Evolutionary conservation across 2,113 vertebrate genomes (phyloP), one percentile per base, ranked within the genome.

Genomic region (Lonchura striata): DNA sequence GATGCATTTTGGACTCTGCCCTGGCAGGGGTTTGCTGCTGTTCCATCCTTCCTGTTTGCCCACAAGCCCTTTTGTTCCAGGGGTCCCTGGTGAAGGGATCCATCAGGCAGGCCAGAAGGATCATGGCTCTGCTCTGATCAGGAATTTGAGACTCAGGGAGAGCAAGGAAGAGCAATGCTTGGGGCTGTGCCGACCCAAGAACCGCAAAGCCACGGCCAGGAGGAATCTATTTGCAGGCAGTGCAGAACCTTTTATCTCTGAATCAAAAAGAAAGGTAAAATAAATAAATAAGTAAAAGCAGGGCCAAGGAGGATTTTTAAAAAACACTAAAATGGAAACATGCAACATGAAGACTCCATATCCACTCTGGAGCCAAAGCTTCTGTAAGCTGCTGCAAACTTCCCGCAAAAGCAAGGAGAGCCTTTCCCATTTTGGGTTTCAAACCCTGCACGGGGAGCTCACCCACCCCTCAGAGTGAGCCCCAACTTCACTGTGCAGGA

Each of bases 381-480:
- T 49, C 75, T 20, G 35, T 13, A n/a, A 60, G 39, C 23, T 37
- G 20, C 47, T n/a, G 30, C 70, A 59, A 69, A 22, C 9, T 91
- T 92, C 39, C 66, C 0, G 0, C 61, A 61, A 94, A 76, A 69
- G 44, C 42, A 33, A 61, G 31, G 18, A 93, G 22, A 70, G 21
- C 44, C 68, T 23, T 89, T 16, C 17, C n/a, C 39, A 59, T 59
- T 78, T 72, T 0, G 2, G 42, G 82, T 54, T 88, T 41, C 57
- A 39, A 61, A 31, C 47, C 61, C 72, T 78, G 72, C 64, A 10
- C 0, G 2, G 78, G 22, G 82, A 80, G 54, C 42, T 66, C 7
- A 4, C 41, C 60, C 0, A 0, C 37, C 41, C 52, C 69, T 83
- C 5, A 0, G 42, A 68, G 69, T 20, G 13, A 72, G 86, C 77